phyloP scores from a whole-genome alignment of 37 sponge, comb jelly and placozoan species.

The Spongia lamella region DNA sequence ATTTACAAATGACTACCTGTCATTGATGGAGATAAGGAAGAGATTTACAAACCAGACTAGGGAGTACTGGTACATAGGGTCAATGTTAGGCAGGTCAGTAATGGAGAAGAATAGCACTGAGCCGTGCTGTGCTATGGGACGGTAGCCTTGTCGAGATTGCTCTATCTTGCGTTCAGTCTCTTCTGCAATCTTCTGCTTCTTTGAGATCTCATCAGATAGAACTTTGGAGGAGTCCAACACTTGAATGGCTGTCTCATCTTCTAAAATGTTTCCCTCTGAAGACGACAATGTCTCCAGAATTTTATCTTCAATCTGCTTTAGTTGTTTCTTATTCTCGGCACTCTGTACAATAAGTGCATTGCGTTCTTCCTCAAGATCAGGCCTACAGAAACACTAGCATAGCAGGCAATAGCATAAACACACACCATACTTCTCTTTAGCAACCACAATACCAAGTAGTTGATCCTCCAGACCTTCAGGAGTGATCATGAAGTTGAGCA shows the following conservation, averaged over 20 bases:
- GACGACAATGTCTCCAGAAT: slow-evolving; percentile 97
- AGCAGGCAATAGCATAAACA: background rate
- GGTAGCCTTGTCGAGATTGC: slow-evolving; percentile 97
- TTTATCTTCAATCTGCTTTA: slow-evolving; percentile 99
- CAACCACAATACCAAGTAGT: slow-evolving; percentile 96
- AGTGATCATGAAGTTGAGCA: slow-evolving; percentile 99
- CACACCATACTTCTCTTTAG: slow-evolving; percentile 85
- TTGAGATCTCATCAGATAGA: slow-evolving; percentile 83
- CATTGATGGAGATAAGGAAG: slow-evolving; percentile 88
- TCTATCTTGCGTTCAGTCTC: slow-evolving; percentile 97
- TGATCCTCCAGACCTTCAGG: slow-evolving; percentile 98
- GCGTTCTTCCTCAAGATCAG: slow-evolving; percentile 97
- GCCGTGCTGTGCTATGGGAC: slow-evolving; percentile 91
- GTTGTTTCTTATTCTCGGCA: slow-evolving; percentile 97
- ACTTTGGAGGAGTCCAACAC: slow-evolving; percentile 95
- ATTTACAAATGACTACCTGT: slow-evolving; percentile 66
- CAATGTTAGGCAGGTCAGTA: slow-evolving; percentile 98
- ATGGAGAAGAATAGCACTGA: slow-evolving; percentile 98
- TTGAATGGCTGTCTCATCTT: slow-evolving; percentile 96
- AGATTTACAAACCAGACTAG: slow-evolving; percentile 98
- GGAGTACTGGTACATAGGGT: slow-evolving; percentile 99
- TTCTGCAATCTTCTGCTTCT: slow-evolving; percentile 96
- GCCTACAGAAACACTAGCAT: slow-evolving; percentile 49
- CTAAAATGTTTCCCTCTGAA: slow-evolving; percentile 97
- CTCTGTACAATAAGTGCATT: slow-evolving; percentile 93